Evolutionary conservation across 2,888 invertebrate genomes (phyloP), one percentile per base, ranked within the genome.

Genomic region (Agrochola lychnidis): DNA sequence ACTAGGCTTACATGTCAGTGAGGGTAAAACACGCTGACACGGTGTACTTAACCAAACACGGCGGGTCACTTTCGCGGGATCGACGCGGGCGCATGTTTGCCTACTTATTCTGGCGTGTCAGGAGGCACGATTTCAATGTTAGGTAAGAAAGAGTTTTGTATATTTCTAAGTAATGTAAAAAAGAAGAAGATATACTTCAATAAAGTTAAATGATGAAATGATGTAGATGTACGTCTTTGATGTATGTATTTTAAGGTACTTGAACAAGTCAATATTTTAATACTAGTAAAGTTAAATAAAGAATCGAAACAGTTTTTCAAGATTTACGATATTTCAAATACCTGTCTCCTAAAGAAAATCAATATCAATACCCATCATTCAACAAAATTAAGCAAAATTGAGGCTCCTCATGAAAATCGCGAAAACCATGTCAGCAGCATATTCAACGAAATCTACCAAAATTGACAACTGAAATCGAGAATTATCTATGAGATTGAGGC

Each of bases 11-110:
- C 40, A 83, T 56, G 66, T 48, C 22, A 30, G 56, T n/a, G 25
- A 63, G 70, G 40, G 48, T 56, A 53, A 57, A 71, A 56, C 36
- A 56, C n/a, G 36, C 51, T 70, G 76, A 71, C 76, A 68, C 14
- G 45, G 56, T 56, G 68, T 62, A 40, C 42, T 57, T 57, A 64
- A 48, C 36, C 59, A 81, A 83, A 74, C 71, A 72, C 45, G 30
- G 42, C n/a, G 59, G 57, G 62, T 74, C 77, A 74, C 66, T 70
- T 69, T 53, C 64, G 53, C 59, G 48, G 48, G 71, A 63, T 61
- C 36, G 63, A 48, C 73, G 73, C 71, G 25, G 25, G 76, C 76
- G 76, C 80, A 71, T 59, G 36, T 56, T 63, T 56, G 48, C 12
- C 22, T 45, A 48, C 25, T 45, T 64, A 61, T 57, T 62, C 45